phyloP scores from a whole-genome alignment of 2,888 invertebrate species.

The Ennomos quercinarius region DNA sequence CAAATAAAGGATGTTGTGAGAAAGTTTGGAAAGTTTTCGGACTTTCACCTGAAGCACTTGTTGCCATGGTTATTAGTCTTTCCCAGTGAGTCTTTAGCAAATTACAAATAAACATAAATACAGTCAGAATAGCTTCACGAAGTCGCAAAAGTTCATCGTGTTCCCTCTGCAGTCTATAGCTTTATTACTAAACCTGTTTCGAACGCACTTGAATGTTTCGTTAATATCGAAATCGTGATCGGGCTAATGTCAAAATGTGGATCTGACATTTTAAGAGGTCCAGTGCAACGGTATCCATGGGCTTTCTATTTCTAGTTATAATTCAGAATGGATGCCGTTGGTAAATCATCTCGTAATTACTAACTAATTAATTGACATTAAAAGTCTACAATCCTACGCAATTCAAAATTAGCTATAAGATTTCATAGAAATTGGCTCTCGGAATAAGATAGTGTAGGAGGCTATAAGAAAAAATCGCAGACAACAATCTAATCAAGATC shows the following conservation, averaged over 20 bases:
- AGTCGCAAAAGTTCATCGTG: constrained; percentile 36
- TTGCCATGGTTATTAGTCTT: constrained; percentile 1
- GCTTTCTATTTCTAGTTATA: constrained; percentile 27
- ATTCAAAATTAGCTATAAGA: too few relatives aligned
- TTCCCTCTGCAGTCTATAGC: constrained; percentile 24
- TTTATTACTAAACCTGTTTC: constrained; percentile 40
- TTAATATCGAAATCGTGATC: constrained; percentile 64
- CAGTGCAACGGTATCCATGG: constrained; percentile 47
- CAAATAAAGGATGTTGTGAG: neutral
- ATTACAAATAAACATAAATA: neutral
- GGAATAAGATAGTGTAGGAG: too few relatives aligned
- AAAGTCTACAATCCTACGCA: too few relatives aligned
- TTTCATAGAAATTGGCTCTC: too few relatives aligned
- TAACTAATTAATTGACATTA: too few relatives aligned
- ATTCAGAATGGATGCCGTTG: constrained; percentile 10
- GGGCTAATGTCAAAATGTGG: constrained; percentile 60
- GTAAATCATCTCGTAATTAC: neutral
- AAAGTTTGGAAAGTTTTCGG: constrained; percentile 1
- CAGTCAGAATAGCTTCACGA: constrained; percentile 10
- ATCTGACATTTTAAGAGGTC: constrained; percentile 65
- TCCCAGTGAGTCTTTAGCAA: neutral
- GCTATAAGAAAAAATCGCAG: too few relatives aligned
- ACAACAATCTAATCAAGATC: too few relatives aligned
- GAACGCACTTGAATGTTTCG: constrained; percentile 39
- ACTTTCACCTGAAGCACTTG: constrained; percentile 1